These are phyloP conservation scores for Blomia tropicalis DNA, from an alignment of 2,888 invertebrate species.

Conservation along the genomic window DNA sequence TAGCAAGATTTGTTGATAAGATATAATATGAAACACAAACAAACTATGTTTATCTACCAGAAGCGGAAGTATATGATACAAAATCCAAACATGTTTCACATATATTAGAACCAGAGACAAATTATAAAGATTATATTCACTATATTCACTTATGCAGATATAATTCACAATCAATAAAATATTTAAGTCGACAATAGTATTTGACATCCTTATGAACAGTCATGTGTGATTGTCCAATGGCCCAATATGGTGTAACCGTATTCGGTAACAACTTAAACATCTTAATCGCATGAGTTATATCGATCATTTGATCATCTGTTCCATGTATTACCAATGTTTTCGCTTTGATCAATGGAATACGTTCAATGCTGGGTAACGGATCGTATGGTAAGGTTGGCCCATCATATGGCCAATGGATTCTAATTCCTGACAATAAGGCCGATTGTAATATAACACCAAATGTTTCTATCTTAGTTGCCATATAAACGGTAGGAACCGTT, in stretches of 20 bases:
- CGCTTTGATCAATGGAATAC: background rate
- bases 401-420: background rate
- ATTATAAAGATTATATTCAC: no score
- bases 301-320: background rate
- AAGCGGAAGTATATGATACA: no score
- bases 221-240: background rate
- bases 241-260: background rate
- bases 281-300: background rate
- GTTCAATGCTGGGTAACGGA: slow-evolving; percentile 13
- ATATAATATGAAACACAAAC: no score
- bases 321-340: slow-evolving; percentile 2
- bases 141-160: no score
- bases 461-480: background rate
- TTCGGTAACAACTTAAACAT: background rate
- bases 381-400: background rate
- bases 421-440: slow-evolving; percentile 1
- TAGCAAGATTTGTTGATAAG: no score
- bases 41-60: no score
- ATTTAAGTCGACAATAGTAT: background rate
- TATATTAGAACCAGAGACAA: no score
- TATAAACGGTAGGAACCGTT: background rate
- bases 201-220: slow-evolving; percentile 1
- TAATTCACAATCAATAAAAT: background rate
- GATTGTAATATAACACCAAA: slow-evolving; percentile 4
- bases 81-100: no score